A percentile compares a stretch with the other conserved stretches of the same genome.
phyloP scores from a whole-genome alignment of 2,888 invertebrate species.

The Ornithoptera alexandrae region DNA sequence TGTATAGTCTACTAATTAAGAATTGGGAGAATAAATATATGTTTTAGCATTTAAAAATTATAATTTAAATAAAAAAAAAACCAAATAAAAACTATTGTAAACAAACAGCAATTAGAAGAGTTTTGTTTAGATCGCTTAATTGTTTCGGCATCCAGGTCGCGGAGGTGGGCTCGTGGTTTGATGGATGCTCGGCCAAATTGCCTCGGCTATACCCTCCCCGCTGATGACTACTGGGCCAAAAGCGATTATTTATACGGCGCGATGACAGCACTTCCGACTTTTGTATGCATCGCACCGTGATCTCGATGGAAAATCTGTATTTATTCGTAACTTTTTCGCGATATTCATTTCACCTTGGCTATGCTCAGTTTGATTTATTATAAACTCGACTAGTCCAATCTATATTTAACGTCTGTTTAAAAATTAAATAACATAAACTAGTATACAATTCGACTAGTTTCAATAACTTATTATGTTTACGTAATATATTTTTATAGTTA shows the following conservation, averaged over 20 bases:
- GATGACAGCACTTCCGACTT: slow-evolving; percentile 74
- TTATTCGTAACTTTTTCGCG: slow-evolving; percentile 20
- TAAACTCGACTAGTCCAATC: no score
- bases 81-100: slow-evolving; percentile 26
- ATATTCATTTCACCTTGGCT: neutral
- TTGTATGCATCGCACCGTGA: slow-evolving; percentile 52
- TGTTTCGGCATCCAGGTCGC: slow-evolving; percentile 66
- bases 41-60: no score
- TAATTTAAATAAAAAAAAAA: neutral
- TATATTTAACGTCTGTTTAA: no score
- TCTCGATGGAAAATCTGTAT: slow-evolving; percentile 43
- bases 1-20: no score
- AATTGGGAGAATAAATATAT: no score
- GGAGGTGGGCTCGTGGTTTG: slow-evolving; percentile 37
- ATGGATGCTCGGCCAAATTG: slow-evolving; percentile 73
- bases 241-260: slow-evolving; percentile 67
- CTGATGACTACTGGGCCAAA: slow-evolving; percentile 65
- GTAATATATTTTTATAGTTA: no score
- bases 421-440: no score
- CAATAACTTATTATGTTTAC: no score
- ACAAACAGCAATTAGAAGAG: slow-evolving; percentile 39
- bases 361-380: no score
- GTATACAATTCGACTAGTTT: no score
- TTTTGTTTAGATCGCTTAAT: slow-evolving; percentile 43
- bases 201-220: slow-evolving; percentile 43